Evolutionary conservation across 2,888 invertebrate species (phyloP).

Genomic region (Caenorhabditis wallacei): DNA sequence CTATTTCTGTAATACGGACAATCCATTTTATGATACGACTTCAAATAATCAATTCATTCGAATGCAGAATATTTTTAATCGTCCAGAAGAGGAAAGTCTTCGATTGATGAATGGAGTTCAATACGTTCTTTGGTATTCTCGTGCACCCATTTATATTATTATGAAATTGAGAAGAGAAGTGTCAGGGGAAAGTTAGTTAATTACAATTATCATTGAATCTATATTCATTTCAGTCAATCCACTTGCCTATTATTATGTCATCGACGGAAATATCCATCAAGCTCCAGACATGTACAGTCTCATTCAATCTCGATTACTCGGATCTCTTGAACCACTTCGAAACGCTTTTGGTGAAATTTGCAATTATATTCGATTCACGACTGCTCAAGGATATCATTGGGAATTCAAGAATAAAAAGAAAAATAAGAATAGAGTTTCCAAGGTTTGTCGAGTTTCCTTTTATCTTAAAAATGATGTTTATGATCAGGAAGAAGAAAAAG

Average conservation of each 20-base stretch:
- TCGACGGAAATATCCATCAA: neutral
- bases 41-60: neutral
- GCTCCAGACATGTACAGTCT: slow-evolving; percentile 6
- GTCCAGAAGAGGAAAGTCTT: neutral
- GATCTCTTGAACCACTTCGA: slow-evolving; percentile 1
- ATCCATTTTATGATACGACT: neutral
- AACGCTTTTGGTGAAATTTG: neutral
- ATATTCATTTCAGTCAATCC: neutral
- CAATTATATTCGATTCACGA: neutral
- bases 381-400: neutral
- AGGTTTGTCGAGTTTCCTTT: neutral
- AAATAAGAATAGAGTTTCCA: neutral
- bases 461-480: no score
- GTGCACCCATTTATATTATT: neutral
- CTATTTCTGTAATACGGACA: neutral
- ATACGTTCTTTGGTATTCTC: neutral
- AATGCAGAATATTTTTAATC: neutral
- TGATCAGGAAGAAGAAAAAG: neutral
- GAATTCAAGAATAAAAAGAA: neutral
- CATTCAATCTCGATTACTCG: slow-evolving; percentile 1
- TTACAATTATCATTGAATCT: neutral
- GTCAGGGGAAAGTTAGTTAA: neutral
- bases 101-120: neutral
- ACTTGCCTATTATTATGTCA: neutral
- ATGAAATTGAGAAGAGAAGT: neutral